A percentile compares a stretch with the other conserved stretches of the same genome.
Evolutionary conservation across 1,140 invertebrate species (phyloP).

Genomic region (Drosophila orena): DNA sequence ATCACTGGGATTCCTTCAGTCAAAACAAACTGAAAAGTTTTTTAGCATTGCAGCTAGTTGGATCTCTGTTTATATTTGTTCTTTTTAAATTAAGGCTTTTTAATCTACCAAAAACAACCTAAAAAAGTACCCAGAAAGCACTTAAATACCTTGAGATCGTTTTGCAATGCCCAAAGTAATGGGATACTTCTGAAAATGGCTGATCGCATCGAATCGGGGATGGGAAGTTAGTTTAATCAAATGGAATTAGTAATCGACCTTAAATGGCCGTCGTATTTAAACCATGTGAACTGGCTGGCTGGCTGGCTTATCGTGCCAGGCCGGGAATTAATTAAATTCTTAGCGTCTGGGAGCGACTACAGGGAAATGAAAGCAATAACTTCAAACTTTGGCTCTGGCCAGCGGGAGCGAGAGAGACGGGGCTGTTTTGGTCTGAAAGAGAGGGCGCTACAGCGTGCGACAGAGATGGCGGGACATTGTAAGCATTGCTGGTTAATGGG

Average conservation of each 20-base stretch:
- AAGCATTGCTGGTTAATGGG: slow-evolving; percentile 71
- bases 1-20: slow-evolving; percentile 1
- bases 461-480: slow-evolving; percentile 13
- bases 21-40: slow-evolving; percentile 3
- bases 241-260: slow-evolving; percentile 30
- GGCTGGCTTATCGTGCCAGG: slow-evolving; percentile 32
- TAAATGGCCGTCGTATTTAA: slow-evolving; percentile 31
- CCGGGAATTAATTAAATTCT: slow-evolving; percentile 77
- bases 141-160: too few relatives aligned
- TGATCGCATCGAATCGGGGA: background rate
- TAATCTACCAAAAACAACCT: too few relatives aligned
- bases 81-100: too few relatives aligned
- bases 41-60: too few relatives aligned
- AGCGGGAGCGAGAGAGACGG: background rate
- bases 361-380: slow-evolving; percentile 74
- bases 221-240: slow-evolving; percentile 5
- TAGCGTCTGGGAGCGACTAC: slow-evolving; percentile 61
- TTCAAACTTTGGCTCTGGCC: slow-evolving; percentile 67
- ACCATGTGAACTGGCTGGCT: slow-evolving; percentile 8
- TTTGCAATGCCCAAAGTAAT: too few relatives aligned
- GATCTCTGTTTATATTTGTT: background rate
- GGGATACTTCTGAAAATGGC: background rate
- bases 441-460: background rate
- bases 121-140: too few relatives aligned
- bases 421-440: background rate